Evolutionary conservation across 2,797 vertebrate genomes (phyloP).

Genomic region (Sardinella longiceps): DNA sequence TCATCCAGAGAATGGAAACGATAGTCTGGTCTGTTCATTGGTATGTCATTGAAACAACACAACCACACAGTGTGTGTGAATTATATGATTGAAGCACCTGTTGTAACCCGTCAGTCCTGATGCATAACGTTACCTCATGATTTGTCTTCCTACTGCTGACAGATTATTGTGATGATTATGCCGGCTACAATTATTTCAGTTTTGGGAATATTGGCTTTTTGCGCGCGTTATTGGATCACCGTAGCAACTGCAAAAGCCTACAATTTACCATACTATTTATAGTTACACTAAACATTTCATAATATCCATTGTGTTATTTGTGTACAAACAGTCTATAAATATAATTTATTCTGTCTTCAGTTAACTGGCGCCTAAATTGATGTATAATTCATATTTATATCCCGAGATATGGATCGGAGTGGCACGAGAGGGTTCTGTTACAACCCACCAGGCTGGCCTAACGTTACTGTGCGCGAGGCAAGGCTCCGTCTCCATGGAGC

Average conservation of each 20-base stretch:
- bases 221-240: neutral
- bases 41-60: neutral
- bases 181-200: neutral
- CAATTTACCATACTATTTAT: neutral
- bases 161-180: neutral
- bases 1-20: neutral
- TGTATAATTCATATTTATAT: conserved; percentile 17
- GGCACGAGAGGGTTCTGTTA: neutral
- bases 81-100: neutral
- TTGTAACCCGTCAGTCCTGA: neutral
- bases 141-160: neutral
- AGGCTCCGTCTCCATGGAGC: neutral
- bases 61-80: neutral
- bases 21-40: too few species aligned
- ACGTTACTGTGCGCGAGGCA: too few species aligned
- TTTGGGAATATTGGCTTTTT: neutral
- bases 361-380: neutral
- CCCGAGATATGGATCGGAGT: neutral
- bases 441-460: neutral
- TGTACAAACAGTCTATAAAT: neutral
- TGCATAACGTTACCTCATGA: neutral
- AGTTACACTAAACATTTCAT: neutral
- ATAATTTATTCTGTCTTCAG: neutral
- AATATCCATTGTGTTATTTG: neutral
- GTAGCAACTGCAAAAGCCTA: neutral